These are phyloP conservation scores for Champsocephalus gunnari DNA, from an alignment of 2,797 vertebrate genomes.

Conservation along the genomic window DNA sequence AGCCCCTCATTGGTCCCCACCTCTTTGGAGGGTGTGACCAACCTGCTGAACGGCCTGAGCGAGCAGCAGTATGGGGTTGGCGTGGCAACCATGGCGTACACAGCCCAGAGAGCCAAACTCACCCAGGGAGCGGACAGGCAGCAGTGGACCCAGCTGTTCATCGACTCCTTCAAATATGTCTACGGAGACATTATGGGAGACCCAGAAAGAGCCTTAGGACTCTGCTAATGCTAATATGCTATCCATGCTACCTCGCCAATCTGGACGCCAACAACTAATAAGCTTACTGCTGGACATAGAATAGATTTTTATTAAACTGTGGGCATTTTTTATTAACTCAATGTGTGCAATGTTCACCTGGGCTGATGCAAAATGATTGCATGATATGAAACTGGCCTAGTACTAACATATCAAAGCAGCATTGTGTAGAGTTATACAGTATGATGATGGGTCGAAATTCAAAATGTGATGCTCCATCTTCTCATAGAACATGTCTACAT, in stretches of 20 bases:
- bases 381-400: conserved; percentile 56
- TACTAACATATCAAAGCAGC: conserved; percentile 21
- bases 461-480: conserved; percentile 28
- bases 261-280: conserved; percentile 61
- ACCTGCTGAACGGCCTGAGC: conserved; percentile 90
- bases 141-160: conserved; percentile 96
- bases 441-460: conserved; percentile 18
- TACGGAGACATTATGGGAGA: conserved; percentile 94
- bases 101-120: conserved; percentile 97
- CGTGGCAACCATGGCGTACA: conserved; percentile 97
- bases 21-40: conserved; percentile 91
- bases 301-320: conserved; percentile 43
- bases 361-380: conserved; percentile 56
- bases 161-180: conserved; percentile 96
- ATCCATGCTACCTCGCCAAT: conserved; percentile 70
- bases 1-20: conserved; percentile 88
- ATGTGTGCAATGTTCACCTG: conserved; percentile 48
- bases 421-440: conserved; percentile 9
- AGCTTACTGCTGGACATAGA: conserved; percentile 70
- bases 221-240: conserved; percentile 88
- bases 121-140: conserved; percentile 91
- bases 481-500: conserved; percentile 17
- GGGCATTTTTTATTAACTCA: conserved; percentile 54
- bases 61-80: conserved; percentile 90
- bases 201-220: conserved; percentile 87